Conservation (phyloP, 2,113 vertebrate species). For the Tautogolabrus adspersus region DNA sequence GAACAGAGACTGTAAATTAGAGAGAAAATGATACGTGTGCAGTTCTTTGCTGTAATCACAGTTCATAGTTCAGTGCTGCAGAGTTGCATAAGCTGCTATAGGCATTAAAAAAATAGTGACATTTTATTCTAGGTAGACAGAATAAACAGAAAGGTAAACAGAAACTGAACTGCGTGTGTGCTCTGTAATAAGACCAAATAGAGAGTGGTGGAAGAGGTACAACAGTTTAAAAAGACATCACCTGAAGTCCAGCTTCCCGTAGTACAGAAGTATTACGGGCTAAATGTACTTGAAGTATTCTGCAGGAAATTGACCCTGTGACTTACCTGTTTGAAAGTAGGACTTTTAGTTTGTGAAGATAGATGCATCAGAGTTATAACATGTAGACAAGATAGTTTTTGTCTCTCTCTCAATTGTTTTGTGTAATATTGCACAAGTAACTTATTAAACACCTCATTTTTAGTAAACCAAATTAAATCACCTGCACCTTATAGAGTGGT, state of each 20-base stretch:
- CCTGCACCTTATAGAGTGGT: no score
- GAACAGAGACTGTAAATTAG: constrained; percentile 53
- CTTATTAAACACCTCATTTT: no score
- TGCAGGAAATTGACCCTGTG: no score
- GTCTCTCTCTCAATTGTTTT: no score
- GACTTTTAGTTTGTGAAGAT: no score
- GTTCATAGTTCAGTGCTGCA: constrained; percentile 32
- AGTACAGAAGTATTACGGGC: background rate
- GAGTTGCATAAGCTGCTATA: constrained; percentile 29
- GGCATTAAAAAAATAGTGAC: constrained; percentile 9
- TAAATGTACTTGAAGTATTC: background rate
- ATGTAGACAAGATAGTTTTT: no score
- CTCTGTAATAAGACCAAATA: background rate
- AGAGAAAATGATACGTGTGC: constrained; percentile 39
- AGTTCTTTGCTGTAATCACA: constrained; percentile 48
- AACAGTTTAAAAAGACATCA: background rate
- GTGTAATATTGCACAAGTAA: no score
- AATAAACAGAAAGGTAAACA: constrained; percentile 8
- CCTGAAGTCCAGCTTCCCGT: no score
- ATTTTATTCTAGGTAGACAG: constrained; percentile 18
- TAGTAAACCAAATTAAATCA: no score
- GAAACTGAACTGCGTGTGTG: background rate
- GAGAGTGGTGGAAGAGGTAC: background rate
- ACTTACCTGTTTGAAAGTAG: no score
- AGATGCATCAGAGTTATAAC: no score